A percentile compares a stretch with the other conserved stretches of the same genome.
Conservation (phyloP, 2,797 vertebrate species). For the Denticeps clupeoides region DNA sequence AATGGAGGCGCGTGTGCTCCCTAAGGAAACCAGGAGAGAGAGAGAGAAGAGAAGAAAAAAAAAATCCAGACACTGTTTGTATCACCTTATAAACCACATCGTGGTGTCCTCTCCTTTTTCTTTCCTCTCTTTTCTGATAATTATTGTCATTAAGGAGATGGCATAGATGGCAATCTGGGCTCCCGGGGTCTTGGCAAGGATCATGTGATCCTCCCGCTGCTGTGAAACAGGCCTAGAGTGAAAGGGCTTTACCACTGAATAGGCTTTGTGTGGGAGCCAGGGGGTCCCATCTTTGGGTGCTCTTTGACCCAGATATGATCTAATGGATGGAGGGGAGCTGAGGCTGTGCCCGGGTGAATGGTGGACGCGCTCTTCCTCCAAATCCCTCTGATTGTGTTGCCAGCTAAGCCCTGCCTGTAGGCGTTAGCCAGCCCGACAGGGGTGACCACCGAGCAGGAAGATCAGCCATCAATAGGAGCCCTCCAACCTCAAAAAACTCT, state of each 20-base stretch:
- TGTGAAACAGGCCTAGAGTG: conserved; percentile 20
- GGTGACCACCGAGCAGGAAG: no score
- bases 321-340: conserved; percentile 56
- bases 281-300: conserved; percentile 53
- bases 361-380: conserved; percentile 25
- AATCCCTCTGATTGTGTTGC: conserved; percentile 35
- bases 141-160: conserved; percentile 5
- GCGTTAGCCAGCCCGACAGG: conserved; percentile 1
- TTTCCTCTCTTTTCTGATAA: no score
- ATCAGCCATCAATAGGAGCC: no score
- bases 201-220: conserved; percentile 20
- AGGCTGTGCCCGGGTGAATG: conserved; percentile 43
- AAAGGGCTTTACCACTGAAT: conserved; percentile 38
- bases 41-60: no score
- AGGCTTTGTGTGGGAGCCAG: conserved; percentile 50
- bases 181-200: conserved; percentile 1
- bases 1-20: no score
- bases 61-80: conserved; percentile 6
- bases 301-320: conserved; percentile 76
- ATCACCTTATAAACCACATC: conserved; percentile 20
- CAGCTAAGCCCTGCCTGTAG: conserved; percentile 25
- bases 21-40: no score
- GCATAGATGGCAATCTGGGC: conserved; percentile 4
- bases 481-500: no score
- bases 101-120: conserved; percentile 12